Conservation (phyloP, 2,888 invertebrate species). For the Quadriops clusia region DNA sequence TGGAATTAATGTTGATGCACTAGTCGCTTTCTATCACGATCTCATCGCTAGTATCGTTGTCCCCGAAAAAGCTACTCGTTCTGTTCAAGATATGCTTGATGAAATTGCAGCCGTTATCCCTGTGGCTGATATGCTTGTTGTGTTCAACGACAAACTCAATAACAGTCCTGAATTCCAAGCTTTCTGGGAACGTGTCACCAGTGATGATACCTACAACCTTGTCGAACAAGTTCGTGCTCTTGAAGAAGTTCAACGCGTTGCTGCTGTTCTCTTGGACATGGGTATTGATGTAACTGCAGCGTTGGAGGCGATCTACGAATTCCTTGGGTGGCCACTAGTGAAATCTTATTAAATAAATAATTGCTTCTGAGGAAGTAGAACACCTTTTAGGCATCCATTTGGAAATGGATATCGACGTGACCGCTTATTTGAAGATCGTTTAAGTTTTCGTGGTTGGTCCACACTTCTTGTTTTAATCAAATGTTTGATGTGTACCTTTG, state of each 20-base stretch:
- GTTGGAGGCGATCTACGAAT: conserved; percentile 15
- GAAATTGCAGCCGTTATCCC: conserved; percentile 13
- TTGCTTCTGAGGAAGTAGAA: too few relatives aligned
- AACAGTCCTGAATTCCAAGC: conserved; percentile 16
- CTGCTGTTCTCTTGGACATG: conserved; percentile 15
- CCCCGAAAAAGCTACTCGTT: conserved; percentile 1
- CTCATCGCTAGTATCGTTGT: conserved; percentile 8
- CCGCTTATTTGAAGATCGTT: too few relatives aligned
- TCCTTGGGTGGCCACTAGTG: conserved; percentile 22
- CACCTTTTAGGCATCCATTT: too few relatives aligned
- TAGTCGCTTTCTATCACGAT: conserved; percentile 11
- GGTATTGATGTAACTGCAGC: conserved; percentile 20
- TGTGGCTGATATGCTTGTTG: conserved; percentile 8
- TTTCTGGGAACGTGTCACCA: conserved; percentile 14
- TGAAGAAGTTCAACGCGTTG: conserved; percentile 19
- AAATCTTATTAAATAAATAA: too few relatives aligned
- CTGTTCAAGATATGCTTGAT: conserved; percentile 14
- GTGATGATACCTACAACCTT: conserved; percentile 14
- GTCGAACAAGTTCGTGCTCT: conserved; percentile 19
- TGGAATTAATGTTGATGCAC: conserved; percentile 15
- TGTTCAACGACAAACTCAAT: conserved; percentile 11
- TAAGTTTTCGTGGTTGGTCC: too few relatives aligned
- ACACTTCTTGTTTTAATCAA: too few relatives aligned
- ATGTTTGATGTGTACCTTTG: too few relatives aligned
- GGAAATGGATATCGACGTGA: too few relatives aligned